These are phyloP conservation scores for Copidosoma aretas DNA, from an alignment of 2,888 invertebrate genomes.

Conservation along the genomic window DNA sequence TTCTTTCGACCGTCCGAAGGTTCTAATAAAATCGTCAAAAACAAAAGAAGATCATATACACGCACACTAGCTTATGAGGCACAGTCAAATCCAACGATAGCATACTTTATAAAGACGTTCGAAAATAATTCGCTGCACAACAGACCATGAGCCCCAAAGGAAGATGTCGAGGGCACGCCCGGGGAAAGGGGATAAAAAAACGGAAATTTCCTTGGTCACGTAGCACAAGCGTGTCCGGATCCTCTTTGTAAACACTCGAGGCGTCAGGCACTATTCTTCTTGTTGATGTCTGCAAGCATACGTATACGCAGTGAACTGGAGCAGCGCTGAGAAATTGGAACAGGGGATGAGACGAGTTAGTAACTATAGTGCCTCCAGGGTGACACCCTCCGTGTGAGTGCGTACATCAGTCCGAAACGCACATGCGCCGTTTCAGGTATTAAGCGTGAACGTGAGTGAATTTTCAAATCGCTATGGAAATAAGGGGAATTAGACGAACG, in stretches of 20 bases:
- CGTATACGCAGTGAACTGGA: neutral
- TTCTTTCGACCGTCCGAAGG: neutral
- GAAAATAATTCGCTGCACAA: neutral
- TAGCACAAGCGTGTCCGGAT: conserved; percentile 25
- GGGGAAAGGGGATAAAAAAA: conserved; percentile 10
- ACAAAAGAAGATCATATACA: conserved; percentile 3
- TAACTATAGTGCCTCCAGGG: conserved; percentile 15
- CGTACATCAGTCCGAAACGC: conserved; percentile 5
- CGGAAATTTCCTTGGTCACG: conserved; percentile 32
- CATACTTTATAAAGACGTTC: neutral
- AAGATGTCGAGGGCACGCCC: neutral
- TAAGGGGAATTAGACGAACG: conserved; percentile 16
- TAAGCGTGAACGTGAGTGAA: conserved; percentile 30
- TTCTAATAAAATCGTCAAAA: conserved; percentile 18
- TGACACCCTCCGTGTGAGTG: neutral
- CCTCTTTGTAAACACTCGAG: conserved; percentile 20
- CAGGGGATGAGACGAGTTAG: conserved; percentile 9
- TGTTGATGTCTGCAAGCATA: conserved; percentile 7
- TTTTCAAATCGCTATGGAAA: conserved; percentile 19
- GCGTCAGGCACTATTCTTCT: conserved; percentile 26
- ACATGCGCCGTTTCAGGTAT: conserved; percentile 31
- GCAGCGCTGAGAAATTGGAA: conserved; percentile 29
- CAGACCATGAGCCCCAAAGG: neutral
- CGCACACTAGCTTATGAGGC: neutral
- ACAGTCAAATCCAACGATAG: conserved; percentile 5